phyloP scores from a whole-genome alignment of 2,888 invertebrate genomes.

The Acrocera orbiculus region DNA sequence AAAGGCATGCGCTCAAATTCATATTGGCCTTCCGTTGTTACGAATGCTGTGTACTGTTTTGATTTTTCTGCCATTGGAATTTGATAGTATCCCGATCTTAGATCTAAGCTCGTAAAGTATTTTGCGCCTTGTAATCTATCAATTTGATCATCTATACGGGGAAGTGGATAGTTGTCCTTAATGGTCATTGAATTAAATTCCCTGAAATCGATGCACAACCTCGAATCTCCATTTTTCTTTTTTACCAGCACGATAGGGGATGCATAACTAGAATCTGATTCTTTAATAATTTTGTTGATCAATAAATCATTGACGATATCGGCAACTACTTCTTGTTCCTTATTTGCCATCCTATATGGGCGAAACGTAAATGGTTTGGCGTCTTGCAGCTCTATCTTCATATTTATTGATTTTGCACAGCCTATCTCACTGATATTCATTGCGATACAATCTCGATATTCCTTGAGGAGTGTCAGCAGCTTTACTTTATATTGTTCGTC shows the following conservation, averaged over 20 bases:
- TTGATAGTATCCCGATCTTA: slow-evolving; percentile 12
- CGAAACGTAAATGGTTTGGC: slow-evolving; percentile 14
- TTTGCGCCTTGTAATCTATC: not conserved
- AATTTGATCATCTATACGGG: not conserved
- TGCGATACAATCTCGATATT: too few relatives aligned
- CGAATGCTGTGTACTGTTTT: slow-evolving; percentile 1
- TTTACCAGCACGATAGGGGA: slow-evolving; percentile 11
- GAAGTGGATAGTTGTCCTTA: not conserved
- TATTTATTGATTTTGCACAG: not conserved
- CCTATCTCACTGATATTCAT: slow-evolving; percentile 6
- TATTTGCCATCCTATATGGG: slow-evolving; percentile 16
- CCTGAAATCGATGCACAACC: slow-evolving; percentile 18
- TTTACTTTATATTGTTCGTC: too few relatives aligned
- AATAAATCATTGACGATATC: slow-evolving; percentile 10
- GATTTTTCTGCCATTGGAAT: not conserved
- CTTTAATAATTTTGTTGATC: slow-evolving; percentile 12
- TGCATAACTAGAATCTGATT: slow-evolving; percentile 16
- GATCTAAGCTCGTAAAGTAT: slow-evolving; percentile 17
- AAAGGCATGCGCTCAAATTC: slow-evolving; percentile 20
- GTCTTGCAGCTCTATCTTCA: slow-evolving; percentile 12
- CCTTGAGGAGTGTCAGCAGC: too few relatives aligned
- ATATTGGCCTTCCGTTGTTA: slow-evolving; percentile 11
- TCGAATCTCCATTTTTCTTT: slow-evolving; percentile 14
- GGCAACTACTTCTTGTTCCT: slow-evolving; percentile 3
- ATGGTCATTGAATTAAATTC: slow-evolving; percentile 17